Conservation (phyloP, 2,113 vertebrate genomes). For the Lamprologus speciosus region DNA sequence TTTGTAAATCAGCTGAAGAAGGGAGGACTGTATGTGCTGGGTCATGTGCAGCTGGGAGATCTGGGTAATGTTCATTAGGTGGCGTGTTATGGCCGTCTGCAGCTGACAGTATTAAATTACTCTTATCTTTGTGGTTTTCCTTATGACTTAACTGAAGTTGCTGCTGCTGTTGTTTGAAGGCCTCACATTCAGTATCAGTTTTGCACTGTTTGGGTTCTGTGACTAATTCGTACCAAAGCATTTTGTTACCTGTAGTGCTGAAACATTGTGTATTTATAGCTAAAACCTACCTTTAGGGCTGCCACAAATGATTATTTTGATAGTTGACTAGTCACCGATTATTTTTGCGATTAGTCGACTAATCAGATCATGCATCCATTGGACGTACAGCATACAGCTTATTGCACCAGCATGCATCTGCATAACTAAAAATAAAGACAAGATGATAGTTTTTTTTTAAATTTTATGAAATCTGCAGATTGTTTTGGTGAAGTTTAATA, state of each 20-base stretch:
- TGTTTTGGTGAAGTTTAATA: no score
- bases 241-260: neutral
- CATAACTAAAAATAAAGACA: no score
- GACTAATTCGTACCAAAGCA: neutral
- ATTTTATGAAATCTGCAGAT: no score
- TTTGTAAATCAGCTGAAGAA: conserved; percentile 83
- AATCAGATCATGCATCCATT: no score
- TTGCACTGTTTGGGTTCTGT: neutral
- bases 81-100: neutral
- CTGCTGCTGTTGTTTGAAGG: neutral
- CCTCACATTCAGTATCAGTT: neutral
- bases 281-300: neutral
- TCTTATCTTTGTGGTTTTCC: neutral
- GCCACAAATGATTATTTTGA: rapidly evolving
- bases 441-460: no score
- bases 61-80: conserved; percentile 63
- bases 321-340: no score
- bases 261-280: neutral
- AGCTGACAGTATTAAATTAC: conserved; percentile 7
- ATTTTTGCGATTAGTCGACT: no score
- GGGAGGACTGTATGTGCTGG: conserved; percentile 76
- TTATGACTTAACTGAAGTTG: neutral
- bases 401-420: no score
- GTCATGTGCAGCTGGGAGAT: conserved; percentile 79
- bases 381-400: no score